Conservation (phyloP, 2,888 invertebrate species). For the Pristionchus japonicus region DNA sequence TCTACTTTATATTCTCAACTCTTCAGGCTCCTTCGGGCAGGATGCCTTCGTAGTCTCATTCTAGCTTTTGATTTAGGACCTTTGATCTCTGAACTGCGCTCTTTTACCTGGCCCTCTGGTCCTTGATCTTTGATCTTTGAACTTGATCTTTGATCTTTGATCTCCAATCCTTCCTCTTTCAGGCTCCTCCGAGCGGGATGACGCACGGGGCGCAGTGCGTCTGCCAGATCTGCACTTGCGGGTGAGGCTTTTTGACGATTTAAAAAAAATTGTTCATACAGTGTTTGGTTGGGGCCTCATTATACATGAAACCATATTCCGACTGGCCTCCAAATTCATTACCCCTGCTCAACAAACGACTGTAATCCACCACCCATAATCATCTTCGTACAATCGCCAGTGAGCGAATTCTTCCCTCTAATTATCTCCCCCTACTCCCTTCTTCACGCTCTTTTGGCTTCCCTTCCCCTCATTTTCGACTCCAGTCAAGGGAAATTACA, state of each 20-base stretch:
- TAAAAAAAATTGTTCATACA: background rate
- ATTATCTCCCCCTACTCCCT: background rate
- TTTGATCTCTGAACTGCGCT: background rate
- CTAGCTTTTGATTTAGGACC: background rate
- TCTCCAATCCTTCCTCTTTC: no score
- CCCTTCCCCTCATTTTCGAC: background rate
- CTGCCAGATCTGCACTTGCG: slow-evolving; percentile 74
- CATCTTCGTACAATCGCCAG: background rate
- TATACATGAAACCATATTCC: background rate
- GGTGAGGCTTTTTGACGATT: slow-evolving; percentile 55
- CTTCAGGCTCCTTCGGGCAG: background rate
- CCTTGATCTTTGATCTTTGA: background rate
- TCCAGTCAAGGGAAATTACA: background rate
- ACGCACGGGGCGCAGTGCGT: slow-evolving; percentile 71
- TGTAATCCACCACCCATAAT: background rate
- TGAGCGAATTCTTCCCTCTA: background rate
- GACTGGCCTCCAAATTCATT: background rate
- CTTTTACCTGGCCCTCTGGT: no score
- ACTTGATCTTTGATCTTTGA: no score
- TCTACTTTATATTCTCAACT: background rate
- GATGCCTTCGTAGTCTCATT: background rate
- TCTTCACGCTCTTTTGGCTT: slow-evolving; percentile 19
- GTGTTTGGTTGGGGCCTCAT: no score
- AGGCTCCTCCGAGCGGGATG: slow-evolving; percentile 47
- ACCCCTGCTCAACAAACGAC: background rate